Conservation (phyloP, 2,797 vertebrate species). For the Pseudochirops corinnae region DNA sequence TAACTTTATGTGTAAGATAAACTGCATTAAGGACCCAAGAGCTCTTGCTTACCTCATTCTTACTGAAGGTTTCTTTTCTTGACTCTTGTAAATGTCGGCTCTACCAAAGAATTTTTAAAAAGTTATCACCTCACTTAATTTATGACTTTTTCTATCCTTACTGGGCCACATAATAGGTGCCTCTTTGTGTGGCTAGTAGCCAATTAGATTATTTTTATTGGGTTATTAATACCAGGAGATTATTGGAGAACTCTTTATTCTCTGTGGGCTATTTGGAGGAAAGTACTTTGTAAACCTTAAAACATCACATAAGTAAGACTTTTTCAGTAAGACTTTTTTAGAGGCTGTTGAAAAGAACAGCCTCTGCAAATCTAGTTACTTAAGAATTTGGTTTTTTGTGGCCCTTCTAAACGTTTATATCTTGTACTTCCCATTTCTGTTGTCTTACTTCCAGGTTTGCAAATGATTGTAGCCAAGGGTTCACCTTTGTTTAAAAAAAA, state of each 20-base stretch:
- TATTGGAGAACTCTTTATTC: slow-evolving; percentile 1
- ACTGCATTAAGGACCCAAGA: slow-evolving; percentile 78
- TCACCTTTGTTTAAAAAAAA: neutral
- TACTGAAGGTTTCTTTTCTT: slow-evolving; percentile 77
- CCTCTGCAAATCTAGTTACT: slow-evolving; percentile 48
- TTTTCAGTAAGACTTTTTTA: slow-evolving; percentile 53
- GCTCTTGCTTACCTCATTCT: slow-evolving; percentile 73
- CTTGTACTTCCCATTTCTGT: neutral
- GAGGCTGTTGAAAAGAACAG: neutral
- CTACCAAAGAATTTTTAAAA: slow-evolving; percentile 40
- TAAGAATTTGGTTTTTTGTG: slow-evolving; percentile 52
- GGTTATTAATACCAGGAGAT: slow-evolving; percentile 50
- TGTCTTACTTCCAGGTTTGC: slow-evolving; percentile 56
- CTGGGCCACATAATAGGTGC: neutral
- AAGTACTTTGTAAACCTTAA: neutral
- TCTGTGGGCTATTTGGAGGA: neutral
- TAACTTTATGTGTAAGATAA: slow-evolving; percentile 80
- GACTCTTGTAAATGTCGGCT: slow-evolving; percentile 76
- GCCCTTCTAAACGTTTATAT: slow-evolving; percentile 1
- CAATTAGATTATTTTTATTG: slow-evolving; percentile 51
- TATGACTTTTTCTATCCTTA: slow-evolving; percentile 53
- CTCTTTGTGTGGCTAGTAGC: slow-evolving; percentile 30
- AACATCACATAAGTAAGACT: slow-evolving; percentile 6
- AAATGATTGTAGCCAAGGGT: slow-evolving; percentile 45
- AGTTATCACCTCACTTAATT: slow-evolving; percentile 45